phyloP scores from a whole-genome alignment of 2,888 invertebrate species.

The Drosophila atroscutellata region DNA sequence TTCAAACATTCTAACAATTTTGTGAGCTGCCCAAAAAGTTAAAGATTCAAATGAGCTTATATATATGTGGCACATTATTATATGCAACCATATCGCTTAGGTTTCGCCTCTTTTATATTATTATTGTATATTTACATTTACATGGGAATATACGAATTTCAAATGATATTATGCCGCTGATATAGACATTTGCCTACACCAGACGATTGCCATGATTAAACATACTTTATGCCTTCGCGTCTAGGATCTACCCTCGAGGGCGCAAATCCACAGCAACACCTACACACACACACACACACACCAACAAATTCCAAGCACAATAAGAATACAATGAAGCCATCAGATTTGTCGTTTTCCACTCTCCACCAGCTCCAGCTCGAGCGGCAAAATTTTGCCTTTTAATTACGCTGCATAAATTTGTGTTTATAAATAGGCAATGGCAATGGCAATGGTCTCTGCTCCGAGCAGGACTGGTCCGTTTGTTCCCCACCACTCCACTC shows the following conservation, averaged over 20 bases:
- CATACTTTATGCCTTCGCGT: conserved; percentile 48
- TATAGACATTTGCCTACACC: conserved; percentile 19
- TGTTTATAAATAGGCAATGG: conserved; percentile 76
- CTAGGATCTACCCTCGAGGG: conserved; percentile 28
- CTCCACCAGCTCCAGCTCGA: conserved; percentile 21
- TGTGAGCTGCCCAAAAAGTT: not conserved
- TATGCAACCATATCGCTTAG: not conserved
- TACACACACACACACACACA: conserved; percentile 41
- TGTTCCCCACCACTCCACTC: not conserved
- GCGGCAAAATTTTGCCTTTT: conserved; percentile 76
- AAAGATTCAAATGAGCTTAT: not conserved
- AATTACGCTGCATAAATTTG: conserved; percentile 82
- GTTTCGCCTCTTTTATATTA: not conserved
- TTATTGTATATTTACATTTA: conserved; percentile 10
- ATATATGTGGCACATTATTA: not conserved
- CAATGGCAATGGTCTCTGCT: conserved; percentile 22
- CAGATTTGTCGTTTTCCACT: conserved; percentile 48
- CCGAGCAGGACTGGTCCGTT: conserved; percentile 8
- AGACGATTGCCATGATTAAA: conserved; percentile 55
- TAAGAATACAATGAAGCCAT: conserved; percentile 72
- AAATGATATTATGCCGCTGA: conserved; percentile 34
- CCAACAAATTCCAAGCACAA: conserved; percentile 51
- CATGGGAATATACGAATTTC: conserved; percentile 6
- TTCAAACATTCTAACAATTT: not conserved
- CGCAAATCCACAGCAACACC: conserved; percentile 54